These are phyloP conservation scores for Hyperoplus immaculatus DNA, from an alignment of 2,797 vertebrate genomes.

Conservation along the genomic window DNA sequence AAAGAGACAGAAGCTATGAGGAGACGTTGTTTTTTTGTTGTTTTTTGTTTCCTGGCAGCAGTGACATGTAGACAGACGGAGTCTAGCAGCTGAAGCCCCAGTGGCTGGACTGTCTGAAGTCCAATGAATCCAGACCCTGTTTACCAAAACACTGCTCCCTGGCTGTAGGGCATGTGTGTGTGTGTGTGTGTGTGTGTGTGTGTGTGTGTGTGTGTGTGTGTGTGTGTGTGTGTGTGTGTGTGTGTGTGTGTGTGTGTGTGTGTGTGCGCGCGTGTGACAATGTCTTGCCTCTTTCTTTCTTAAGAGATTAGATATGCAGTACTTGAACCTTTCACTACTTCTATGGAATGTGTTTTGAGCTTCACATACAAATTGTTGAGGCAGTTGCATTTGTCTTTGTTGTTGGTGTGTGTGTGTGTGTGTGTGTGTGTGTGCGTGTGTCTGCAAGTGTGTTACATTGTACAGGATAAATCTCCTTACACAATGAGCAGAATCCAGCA, in stretches of 20 bases:
- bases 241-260: conserved; percentile 16
- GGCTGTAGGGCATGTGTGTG: conserved; percentile 42
- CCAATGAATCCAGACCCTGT: conserved; percentile 39
- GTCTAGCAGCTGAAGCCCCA: conserved; percentile 41
- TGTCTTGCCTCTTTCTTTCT: background rate
- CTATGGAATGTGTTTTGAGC: conserved; percentile 8
- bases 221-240: background rate
- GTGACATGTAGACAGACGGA: conserved; percentile 45
- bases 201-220: conserved; percentile 12
- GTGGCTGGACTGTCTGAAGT: conserved; percentile 40
- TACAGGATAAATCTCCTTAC: conserved; percentile 12
- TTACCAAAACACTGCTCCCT: conserved; percentile 37
- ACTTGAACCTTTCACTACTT: conserved; percentile 6
- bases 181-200: conserved; percentile 20
- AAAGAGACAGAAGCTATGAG: conserved; percentile 21
- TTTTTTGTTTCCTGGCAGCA: conserved; percentile 19
- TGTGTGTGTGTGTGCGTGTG: background rate
- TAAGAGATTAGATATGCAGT: conserved; percentile 10
- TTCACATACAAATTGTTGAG: background rate
- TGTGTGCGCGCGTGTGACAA: background rate
- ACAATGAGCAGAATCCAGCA: conserved; percentile 39
- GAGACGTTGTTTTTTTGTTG: background rate
- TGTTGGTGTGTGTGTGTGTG: background rate
- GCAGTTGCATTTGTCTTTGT: background rate
- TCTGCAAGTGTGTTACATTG: background rate